Conservation (phyloP, 2,797 vertebrate species). For the Psittacula echo region DNA sequence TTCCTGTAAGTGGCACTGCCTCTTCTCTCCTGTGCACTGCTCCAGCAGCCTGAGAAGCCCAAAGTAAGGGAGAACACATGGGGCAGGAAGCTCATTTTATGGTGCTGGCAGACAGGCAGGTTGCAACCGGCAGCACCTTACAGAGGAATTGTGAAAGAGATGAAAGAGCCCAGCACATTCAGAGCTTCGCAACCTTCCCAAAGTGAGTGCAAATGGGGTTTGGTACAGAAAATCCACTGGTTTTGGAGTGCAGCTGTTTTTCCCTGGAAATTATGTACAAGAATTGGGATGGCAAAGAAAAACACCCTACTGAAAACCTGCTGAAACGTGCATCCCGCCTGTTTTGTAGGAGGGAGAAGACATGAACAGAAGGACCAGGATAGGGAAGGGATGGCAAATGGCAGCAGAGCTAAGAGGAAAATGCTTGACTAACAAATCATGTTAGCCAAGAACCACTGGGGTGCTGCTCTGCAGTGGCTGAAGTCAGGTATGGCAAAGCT, state of each 20-base stretch:
- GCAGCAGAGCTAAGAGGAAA: not conserved
- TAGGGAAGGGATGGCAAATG: not conserved
- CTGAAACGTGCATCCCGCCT: rapidly evolving
- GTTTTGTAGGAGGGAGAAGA: not conserved
- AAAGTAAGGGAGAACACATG: not conserved
- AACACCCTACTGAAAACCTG: not conserved
- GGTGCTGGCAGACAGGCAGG: not conserved
- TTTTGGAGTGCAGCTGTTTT: not conserved
- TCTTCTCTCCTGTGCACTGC: not conserved
- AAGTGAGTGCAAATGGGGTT: not conserved
- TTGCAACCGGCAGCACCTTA: not conserved
- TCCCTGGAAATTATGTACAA: not conserved
- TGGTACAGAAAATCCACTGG: not conserved
- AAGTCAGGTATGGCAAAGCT: conserved; percentile 61
- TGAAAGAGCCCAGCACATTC: not conserved
- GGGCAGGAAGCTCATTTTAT: conserved; percentile 22
- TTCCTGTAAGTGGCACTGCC: not conserved
- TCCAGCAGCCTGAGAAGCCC: not conserved
- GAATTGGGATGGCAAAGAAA: not conserved
- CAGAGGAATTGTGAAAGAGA: conserved; percentile 2
- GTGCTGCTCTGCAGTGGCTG: not conserved
- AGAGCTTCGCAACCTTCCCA: not conserved
- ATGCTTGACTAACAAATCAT: not conserved
- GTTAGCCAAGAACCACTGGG: not conserved
- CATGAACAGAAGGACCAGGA: not conserved